phyloP scores from a whole-genome alignment of 2,888 invertebrate species.

The Heterodera filipjevi region DNA sequence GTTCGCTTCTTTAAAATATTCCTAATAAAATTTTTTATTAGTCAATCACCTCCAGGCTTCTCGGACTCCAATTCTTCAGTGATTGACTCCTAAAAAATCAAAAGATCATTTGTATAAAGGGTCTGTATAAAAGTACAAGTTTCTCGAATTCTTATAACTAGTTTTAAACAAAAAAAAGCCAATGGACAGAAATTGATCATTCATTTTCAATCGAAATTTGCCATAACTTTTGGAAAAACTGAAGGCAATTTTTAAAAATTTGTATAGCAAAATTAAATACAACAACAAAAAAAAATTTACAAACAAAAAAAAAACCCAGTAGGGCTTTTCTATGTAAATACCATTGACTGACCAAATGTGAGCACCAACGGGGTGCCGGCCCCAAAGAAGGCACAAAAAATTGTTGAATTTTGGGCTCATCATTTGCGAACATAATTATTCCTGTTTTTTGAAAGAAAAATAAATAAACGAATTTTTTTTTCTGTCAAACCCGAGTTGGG shows the following conservation, averaged over 20 bases:
- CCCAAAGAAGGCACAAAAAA: slow-evolving; percentile 80
- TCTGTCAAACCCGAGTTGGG: slow-evolving; percentile 53
- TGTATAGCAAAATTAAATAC: too few species aligned
- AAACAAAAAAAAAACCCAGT: too few species aligned
- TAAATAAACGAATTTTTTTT: background rate
- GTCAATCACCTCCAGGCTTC: slow-evolving; percentile 72
- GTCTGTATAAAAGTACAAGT: too few species aligned
- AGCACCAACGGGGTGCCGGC: slow-evolving; percentile 95
- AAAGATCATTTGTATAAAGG: too few species aligned
- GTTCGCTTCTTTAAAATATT: background rate
- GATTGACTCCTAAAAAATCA: slow-evolving; percentile 75
- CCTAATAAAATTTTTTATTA: slow-evolving; percentile 53
- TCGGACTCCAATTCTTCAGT: slow-evolving; percentile 90
- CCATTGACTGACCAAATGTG: slow-evolving; percentile 77
- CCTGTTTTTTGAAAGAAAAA: slow-evolving; percentile 50
- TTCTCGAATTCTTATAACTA: too few species aligned
- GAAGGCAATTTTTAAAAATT: too few species aligned
- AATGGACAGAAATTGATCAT: too few species aligned
- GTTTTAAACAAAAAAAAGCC: background rate
- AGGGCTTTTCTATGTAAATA: background rate
- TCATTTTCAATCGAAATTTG: too few species aligned
- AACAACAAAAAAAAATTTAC: too few species aligned
- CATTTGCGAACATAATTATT: slow-evolving; percentile 90
- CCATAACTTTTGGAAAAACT: too few species aligned
- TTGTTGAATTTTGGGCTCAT: slow-evolving; percentile 88